These are phyloP conservation scores for Lepidurus packardi DNA, from an alignment of 1,140 invertebrate genomes.

Conservation along the genomic window DNA sequence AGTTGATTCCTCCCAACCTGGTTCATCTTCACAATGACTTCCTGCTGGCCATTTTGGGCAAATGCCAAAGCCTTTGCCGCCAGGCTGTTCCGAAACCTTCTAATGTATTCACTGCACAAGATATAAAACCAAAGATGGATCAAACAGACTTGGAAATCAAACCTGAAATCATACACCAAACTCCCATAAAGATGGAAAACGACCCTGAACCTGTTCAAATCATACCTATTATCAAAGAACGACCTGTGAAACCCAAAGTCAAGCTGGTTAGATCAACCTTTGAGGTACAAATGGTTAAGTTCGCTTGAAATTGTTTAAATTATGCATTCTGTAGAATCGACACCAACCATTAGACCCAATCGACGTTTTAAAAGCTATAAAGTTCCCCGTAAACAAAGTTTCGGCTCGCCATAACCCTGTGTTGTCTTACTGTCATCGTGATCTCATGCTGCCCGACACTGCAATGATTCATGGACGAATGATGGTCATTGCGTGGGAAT, in stretches of 20 bases:
- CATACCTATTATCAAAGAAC: conserved; percentile 26
- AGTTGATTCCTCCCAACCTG: conserved; percentile 60
- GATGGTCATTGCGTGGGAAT: conserved; percentile 73
- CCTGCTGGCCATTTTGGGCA: conserved; percentile 68
- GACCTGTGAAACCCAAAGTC: conserved; percentile 41
- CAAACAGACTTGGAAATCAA: not conserved
- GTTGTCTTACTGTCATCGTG: conserved; percentile 40
- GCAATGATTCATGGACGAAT: conserved; percentile 69
- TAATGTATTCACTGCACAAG: conserved; percentile 39
- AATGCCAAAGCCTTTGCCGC: conserved; percentile 57
- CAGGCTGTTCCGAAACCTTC: conserved; percentile 17
- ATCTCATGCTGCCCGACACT: conserved; percentile 61
- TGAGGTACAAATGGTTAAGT: conserved; percentile 49
- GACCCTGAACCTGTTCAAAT: not conserved
- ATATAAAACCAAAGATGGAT: not conserved
- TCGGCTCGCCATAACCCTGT: conserved; percentile 35
- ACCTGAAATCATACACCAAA: not conserved
- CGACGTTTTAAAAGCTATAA: conserved; percentile 53
- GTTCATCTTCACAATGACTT: conserved; percentile 78
- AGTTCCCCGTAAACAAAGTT: conserved; percentile 36
- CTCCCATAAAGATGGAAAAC: not conserved
- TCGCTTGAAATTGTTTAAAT: not conserved
- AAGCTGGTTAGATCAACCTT: conserved; percentile 45
- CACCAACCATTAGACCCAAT: conserved; percentile 42
- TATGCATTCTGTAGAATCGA: conserved; percentile 40